Evolutionary conservation across 2,113 vertebrate species (phyloP).

Genomic region (Nyctibius bracteatus): DNA sequence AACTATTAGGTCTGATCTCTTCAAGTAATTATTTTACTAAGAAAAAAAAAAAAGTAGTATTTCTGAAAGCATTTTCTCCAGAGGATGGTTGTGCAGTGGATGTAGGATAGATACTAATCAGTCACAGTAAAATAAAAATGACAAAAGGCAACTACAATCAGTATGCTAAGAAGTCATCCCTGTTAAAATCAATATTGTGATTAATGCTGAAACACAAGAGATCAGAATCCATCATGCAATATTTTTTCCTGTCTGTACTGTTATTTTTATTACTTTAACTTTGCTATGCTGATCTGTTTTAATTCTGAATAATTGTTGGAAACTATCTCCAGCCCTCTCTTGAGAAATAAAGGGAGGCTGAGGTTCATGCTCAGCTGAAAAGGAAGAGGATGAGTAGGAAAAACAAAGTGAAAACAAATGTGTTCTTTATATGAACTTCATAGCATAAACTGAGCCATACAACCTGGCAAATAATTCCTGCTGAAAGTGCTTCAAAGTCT

Average conservation of each 20-base stretch:
- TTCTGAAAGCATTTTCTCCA: not conserved
- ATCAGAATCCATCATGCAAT: constrained; percentile 46
- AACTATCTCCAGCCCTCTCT: not conserved
- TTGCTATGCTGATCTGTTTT: not conserved
- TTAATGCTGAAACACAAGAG: constrained; percentile 35
- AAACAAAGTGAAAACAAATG: not conserved
- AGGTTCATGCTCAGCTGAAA: not conserved
- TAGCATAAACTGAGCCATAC: not conserved
- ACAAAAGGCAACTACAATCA: not conserved
- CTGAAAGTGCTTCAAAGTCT: not conserved
- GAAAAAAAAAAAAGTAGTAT: not conserved
- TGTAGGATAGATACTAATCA: not conserved
- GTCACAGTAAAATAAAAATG: not conserved
- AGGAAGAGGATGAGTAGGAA: not conserved
- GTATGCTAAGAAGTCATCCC: constrained; percentile 12
- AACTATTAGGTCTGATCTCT: not conserved
- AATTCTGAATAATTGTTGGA: not conserved
- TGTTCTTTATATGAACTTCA: not conserved
- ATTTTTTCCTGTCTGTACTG: constrained; percentile 35
- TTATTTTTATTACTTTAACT: constrained; percentile 52
- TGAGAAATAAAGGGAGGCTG: not conserved
- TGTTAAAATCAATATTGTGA: constrained; percentile 58
- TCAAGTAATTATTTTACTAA: not conserved
- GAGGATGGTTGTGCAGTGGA: not conserved
- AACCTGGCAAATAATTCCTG: not conserved